Evolutionary conservation across 2,113 vertebrate species (phyloP).

Genomic region (Nycticryphes semicollaris): DNA sequence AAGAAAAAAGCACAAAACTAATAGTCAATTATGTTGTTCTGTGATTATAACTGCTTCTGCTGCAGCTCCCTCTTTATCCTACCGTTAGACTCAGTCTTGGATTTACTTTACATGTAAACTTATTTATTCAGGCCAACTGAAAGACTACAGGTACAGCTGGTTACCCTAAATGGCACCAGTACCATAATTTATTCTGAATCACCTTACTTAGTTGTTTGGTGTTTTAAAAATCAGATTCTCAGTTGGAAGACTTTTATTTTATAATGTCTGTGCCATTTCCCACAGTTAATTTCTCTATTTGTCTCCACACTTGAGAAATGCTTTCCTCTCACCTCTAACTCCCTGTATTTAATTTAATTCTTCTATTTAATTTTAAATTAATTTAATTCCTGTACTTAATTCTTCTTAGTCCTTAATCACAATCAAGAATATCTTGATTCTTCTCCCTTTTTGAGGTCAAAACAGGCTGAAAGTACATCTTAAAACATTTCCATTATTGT

Average conservation of each 20-base stretch:
- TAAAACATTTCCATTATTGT: constrained; percentile 71
- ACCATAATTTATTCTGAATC: background rate
- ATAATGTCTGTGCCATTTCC: background rate
- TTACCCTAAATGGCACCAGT: background rate
- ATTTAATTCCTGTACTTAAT: no score
- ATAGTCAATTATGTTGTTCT: background rate
- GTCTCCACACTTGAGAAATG: background rate
- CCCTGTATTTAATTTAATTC: background rate
- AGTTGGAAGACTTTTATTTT: background rate
- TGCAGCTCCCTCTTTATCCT: background rate
- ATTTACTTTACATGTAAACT: background rate
- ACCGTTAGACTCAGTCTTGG: background rate
- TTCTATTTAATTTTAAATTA: no score
- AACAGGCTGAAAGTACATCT: constrained; percentile 30
- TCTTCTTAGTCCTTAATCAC: background rate
- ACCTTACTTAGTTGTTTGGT: background rate
- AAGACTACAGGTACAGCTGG: background rate
- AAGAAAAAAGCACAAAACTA: background rate
- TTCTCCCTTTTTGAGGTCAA: constrained; percentile 33
- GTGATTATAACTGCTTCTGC: background rate
- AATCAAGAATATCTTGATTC: constrained; percentile 9
- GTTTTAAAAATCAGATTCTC: background rate
- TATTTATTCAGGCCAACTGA: background rate
- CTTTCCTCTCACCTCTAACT: background rate
- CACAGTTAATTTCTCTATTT: background rate